Evolutionary conservation across 2,888 invertebrate species (phyloP), one percentile per base, ranked within the genome.

Genomic region (Oxystoma pomonae): DNA sequence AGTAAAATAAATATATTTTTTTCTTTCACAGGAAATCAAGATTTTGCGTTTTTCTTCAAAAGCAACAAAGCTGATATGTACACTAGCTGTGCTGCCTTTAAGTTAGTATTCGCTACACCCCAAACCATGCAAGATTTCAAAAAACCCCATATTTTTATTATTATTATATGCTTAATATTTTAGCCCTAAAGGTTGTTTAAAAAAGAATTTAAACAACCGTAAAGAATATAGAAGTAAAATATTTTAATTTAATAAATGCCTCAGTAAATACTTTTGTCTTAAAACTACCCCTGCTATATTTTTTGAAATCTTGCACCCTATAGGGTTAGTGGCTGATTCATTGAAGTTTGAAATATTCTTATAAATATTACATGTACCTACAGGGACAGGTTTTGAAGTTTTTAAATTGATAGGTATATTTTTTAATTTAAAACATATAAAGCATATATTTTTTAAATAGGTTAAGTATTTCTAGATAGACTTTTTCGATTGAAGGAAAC

Each of bases 401-500:
- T 35, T 35, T 3, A 35, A 35, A 35, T 12, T 35, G 12, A 35
- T 35, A 35, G 12, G 35, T 12, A 35, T 35, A 7, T 35, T 35
- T 35, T 35, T 35, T 35, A 12, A 7, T 35, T 35, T 35, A 35
- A 35, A 35, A 35, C 35, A 35, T 35, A 35, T 35, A 35, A 12
- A 35, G 3, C n/a, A 12, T 7, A 35, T 35, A 35, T 35, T 35
- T 35, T 12, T 35, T 7, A 35, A 35, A 35, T 35, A 35, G 35
- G 12, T 35, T 35, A 35, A 12, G 12, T 35, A 35, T 35, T 7
- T 35, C 5, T 35, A 35, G 12, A 12, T 35, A 12, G 35, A 35
- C 17, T 62, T 61, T 61, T 66, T 63, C 66, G 64, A 64, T 64
- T 66, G 58, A 51, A 62, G 66, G 66, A 64, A 66, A 64, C 66